Evolutionary conservation across 2,888 invertebrate species (phyloP), one percentile per base, ranked within the genome.

Genomic region (Ceriagrion tenellum): DNA sequence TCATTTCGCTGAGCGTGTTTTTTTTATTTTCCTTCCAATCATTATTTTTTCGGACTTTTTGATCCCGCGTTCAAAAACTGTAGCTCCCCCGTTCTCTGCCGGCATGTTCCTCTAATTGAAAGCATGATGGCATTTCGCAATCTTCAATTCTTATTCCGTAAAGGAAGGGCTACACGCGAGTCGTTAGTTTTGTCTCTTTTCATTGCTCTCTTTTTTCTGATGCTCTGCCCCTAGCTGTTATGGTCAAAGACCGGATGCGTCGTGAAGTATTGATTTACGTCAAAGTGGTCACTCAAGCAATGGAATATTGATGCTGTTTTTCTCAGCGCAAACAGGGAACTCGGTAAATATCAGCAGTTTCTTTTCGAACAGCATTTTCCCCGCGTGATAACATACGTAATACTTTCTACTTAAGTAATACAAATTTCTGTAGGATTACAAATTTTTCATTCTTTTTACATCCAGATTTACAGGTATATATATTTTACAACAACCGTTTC

Each of bases 41-140:
- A 55, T 89, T n/a, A 89, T 89, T 55, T 93, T 93, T 93, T 93
- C 93, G 4, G 74, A 63, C 91, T 56, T 91, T 63, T 63, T 63
- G 47, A 74, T 13, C 55, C 89, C 55, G 47, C 30, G 47, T 47
- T 69, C 91, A 13, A 63, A 35, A 63, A 35, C 47, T 69, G 47
- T 93, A 40, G 63, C 16, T 47, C 91, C 40, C 2, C 63, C 69
- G 69, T 23, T 69, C 47, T 47, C 91, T 4, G 23, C 63, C 69
- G 35, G 30, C 69, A 47, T 69, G 74, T 47, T 93, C 69, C 30
- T 93, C 69, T 93, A 93, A 93, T 93, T 69, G 93, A 93, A 93
- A 69, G 93, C 93, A 93, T 93, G 93, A 93, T 56, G 93, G 93
- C 69, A 93, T 93, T 93, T 93, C 93, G 69, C 93, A 93, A 93